Evolutionary conservation across 2,888 invertebrate genomes (phyloP).

Genomic region (Diachrysia chrysitis): DNA sequence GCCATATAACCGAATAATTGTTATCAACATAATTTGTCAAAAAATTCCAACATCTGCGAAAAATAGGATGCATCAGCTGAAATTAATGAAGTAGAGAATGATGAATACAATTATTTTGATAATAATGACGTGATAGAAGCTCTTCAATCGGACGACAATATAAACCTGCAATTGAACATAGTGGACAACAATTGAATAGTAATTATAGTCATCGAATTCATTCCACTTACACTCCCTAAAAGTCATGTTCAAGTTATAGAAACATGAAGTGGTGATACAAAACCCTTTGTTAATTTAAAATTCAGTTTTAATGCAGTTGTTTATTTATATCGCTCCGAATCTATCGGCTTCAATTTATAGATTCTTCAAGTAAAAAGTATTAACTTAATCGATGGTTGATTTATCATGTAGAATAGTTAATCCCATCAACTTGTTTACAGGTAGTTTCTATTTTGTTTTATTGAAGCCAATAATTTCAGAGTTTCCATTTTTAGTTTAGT

Average conservation of each 20-base stretch:
- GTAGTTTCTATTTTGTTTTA: not conserved
- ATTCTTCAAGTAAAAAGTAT: slow-evolving; percentile 1
- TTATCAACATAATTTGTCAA: slow-evolving; percentile 58
- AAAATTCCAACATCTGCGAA: slow-evolving; percentile 86
- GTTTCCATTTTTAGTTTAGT: slow-evolving; percentile 72
- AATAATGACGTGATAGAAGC: slow-evolving; percentile 86
- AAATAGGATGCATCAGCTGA: slow-evolving; percentile 86
- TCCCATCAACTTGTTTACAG: not conserved
- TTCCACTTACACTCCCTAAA: slow-evolving; percentile 88
- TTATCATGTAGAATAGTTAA: not conserved
- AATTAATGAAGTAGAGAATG: slow-evolving; percentile 82
- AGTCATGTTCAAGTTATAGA: slow-evolving; percentile 80
- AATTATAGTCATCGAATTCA: slow-evolving; percentile 83
- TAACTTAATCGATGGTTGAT: too few species aligned
- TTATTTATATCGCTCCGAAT: slow-evolving; percentile 80
- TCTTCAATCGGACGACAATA: slow-evolving; percentile 84
- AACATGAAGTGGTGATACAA: slow-evolving; percentile 86
- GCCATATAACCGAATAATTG: slow-evolving; percentile 34
- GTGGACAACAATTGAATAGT: slow-evolving; percentile 76
- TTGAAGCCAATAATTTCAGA: slow-evolving; percentile 71
- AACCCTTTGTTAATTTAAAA: slow-evolving; percentile 83
- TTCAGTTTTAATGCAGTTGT: slow-evolving; percentile 79
- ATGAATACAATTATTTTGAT: slow-evolving; percentile 70
- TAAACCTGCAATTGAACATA: slow-evolving; percentile 83
- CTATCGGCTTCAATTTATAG: slow-evolving; percentile 59